Conservation (phyloP, 2,888 invertebrate genomes). For the Epiblema foenella region DNA sequence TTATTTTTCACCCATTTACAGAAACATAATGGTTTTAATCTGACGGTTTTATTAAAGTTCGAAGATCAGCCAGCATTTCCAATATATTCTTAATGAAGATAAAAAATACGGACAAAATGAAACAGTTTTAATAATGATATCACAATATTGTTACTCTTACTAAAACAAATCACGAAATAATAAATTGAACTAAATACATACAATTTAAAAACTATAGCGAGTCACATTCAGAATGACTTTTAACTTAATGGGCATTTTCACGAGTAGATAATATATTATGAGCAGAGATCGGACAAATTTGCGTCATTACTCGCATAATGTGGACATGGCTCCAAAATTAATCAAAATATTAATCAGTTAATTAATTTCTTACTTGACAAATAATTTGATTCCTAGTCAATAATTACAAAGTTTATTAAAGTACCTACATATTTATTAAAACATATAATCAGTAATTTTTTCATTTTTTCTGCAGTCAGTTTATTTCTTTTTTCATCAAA, state of each 20-base stretch:
- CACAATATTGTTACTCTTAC: slow-evolving; percentile 71
- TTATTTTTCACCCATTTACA: not conserved
- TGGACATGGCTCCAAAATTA: too few relatives aligned
- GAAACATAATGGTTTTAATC: not conserved
- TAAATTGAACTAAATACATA: slow-evolving; percentile 79
- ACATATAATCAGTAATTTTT: too few relatives aligned
- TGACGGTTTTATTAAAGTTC: not conserved
- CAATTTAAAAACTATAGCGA: slow-evolving; percentile 52
- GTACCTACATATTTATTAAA: too few relatives aligned
- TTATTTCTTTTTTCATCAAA: too few relatives aligned
- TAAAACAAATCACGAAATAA: slow-evolving; percentile 56
- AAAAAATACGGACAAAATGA: slow-evolving; percentile 6
- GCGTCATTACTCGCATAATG: too few relatives aligned
- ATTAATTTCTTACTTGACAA: too few relatives aligned
- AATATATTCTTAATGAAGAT: not conserved
- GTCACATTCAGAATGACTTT: not conserved
- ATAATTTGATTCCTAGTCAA: too few relatives aligned
- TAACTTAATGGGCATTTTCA: not conserved
- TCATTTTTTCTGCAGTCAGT: too few relatives aligned
- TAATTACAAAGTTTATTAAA: too few relatives aligned
- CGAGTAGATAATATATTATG: not conserved
- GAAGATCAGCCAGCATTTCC: not conserved
- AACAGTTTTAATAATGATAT: slow-evolving; percentile 56
- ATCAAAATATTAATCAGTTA: too few relatives aligned
- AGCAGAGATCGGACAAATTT: too few relatives aligned